These are phyloP conservation scores for Phodopus roborovskii DNA, from an alignment of 2,113 vertebrate genomes.

Conservation along the genomic window DNA sequence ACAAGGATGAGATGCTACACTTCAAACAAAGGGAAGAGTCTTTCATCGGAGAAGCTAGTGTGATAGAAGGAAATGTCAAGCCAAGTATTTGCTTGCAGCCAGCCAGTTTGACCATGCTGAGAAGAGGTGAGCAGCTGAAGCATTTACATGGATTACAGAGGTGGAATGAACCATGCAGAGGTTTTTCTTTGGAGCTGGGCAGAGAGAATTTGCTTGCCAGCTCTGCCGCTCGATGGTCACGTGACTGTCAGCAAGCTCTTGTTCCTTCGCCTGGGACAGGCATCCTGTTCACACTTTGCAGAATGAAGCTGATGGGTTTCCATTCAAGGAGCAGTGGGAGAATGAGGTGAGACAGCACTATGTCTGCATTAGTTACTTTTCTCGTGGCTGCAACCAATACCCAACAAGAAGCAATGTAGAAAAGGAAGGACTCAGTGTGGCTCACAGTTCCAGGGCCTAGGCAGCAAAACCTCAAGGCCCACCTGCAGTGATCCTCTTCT, in stretches of 20 bases:
- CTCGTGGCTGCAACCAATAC: background rate
- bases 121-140: constrained; percentile 51
- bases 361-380: background rate
- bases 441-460: too few species aligned
- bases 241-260: background rate
- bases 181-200: constrained; percentile 45
- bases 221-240: background rate
- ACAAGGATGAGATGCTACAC: background rate
- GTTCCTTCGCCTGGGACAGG: background rate
- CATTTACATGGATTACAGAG: constrained; percentile 40
- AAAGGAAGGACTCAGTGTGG: background rate
- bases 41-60: constrained; percentile 50
- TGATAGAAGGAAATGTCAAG: constrained; percentile 31
- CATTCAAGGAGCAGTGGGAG: background rate
- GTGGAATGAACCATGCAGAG: background rate
- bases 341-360: background rate
- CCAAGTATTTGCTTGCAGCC: constrained; percentile 67
- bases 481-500: background rate
- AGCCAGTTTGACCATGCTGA: constrained; percentile 66
- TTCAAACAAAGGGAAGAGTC: constrained; percentile 32
- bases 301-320: constrained; percentile 1
- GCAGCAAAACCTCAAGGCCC: background rate
- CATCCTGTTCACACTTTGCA: background rate
- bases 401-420: background rate
- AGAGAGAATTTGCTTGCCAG: background rate